A percentile compares a stretch with the other conserved stretches of the same genome.
These are phyloP conservation scores for Phrynosoma blainvillii DNA, from an alignment of 2,113 vertebrate species.

Conservation along the genomic window DNA sequence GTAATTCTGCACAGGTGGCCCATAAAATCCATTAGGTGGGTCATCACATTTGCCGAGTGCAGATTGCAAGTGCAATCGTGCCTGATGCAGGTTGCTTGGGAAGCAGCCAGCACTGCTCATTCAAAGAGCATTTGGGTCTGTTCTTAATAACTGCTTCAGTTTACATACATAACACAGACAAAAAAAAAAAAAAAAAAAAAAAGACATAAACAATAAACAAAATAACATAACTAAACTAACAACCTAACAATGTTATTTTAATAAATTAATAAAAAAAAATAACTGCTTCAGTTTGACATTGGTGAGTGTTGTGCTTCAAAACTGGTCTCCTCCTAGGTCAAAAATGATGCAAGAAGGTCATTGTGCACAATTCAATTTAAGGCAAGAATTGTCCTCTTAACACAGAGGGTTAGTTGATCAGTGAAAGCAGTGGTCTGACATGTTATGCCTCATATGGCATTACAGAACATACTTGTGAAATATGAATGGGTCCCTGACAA, in stretches of 20 bases:
- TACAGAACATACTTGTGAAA: not conserved
- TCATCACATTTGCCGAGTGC: not conserved
- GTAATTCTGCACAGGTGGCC: not conserved
- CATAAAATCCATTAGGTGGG: not conserved
- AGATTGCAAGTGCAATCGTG: not conserved
- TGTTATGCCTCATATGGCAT: not conserved
- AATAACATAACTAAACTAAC: too few species aligned
- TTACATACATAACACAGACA: too few species aligned
- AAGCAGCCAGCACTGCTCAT: not conserved
- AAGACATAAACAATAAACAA: too few species aligned
- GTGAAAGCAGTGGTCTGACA: not conserved
- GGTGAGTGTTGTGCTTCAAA: not conserved
- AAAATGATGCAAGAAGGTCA: not conserved
- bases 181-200: too few species aligned
- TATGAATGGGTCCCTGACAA: not conserved
- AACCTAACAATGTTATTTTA: too few species aligned
- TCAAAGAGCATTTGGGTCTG: not conserved
- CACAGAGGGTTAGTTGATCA: not conserved
- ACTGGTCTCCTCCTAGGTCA: not conserved
- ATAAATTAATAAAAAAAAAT: too few species aligned
- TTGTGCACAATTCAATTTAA: not conserved
- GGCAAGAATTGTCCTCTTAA: not conserved
- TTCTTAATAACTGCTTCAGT: not conserved
- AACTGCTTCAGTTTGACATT: not conserved
- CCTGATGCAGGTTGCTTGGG: not conserved